Evolutionary conservation across 2,888 invertebrate species (phyloP).

Genomic region (Fragum whitleyi): DNA sequence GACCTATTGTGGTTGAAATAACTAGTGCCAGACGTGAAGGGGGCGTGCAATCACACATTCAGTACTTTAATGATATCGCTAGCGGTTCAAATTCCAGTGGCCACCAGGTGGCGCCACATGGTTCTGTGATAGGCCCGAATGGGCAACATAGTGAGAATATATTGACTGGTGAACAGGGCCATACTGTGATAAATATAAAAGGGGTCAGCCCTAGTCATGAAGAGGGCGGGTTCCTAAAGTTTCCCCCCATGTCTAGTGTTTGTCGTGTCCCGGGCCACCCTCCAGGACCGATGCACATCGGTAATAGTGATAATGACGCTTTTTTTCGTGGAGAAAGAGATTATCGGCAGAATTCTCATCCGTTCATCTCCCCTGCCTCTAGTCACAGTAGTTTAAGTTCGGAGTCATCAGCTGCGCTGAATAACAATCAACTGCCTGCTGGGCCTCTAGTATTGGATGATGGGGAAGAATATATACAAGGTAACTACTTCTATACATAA

Average conservation of each 20-base stretch:
- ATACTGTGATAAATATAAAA: constrained; percentile 63
- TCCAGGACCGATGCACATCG: constrained; percentile 56
- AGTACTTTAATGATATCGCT: constrained; percentile 59
- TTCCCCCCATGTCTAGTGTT: constrained; percentile 64
- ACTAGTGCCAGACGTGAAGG: constrained; percentile 28
- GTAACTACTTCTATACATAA: constrained; percentile 61
- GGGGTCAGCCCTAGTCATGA: constrained; percentile 59
- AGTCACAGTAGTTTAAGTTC: constrained; percentile 78
- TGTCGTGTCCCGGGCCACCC: constrained; percentile 67
- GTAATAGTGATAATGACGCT: constrained; percentile 59
- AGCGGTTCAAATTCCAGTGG: constrained; percentile 37
- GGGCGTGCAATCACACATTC: constrained; percentile 63
- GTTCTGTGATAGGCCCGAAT: constrained; percentile 46
- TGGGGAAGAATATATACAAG: constrained; percentile 76
- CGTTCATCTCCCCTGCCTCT: constrained; percentile 73
- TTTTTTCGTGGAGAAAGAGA: constrained; percentile 60
- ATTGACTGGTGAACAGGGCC: constrained; percentile 38
- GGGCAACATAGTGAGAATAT: constrained; percentile 20
- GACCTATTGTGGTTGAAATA: constrained; percentile 56
- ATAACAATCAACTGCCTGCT: constrained; percentile 38
- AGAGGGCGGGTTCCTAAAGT: constrained; percentile 65
- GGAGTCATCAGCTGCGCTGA: constrained; percentile 66
- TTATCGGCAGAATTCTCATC: constrained; percentile 54
- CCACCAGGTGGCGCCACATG: constrained; percentile 16
- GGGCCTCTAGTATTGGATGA: constrained; percentile 76